Conservation (phyloP, 2,113 vertebrate species). For the Cheirogaleus medius region DNA sequence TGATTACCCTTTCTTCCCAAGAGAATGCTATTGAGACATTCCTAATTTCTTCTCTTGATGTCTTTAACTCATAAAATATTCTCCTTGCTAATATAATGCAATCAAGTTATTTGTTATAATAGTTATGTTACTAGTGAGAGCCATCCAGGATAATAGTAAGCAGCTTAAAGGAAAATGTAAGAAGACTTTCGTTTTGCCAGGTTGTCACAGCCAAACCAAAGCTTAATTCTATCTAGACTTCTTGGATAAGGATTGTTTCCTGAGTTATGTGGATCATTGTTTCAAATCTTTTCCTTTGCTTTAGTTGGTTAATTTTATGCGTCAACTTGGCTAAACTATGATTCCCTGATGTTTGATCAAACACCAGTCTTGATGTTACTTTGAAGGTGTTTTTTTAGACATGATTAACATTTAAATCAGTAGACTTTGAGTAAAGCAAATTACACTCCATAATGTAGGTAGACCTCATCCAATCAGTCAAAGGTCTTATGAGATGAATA, state of each 20-base stretch:
- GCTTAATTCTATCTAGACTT: background rate
- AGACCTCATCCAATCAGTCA: background rate
- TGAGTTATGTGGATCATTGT: background rate
- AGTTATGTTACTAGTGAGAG: background rate
- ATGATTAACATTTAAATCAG: background rate
- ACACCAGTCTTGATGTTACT: background rate
- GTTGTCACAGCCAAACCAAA: background rate
- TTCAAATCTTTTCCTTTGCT: background rate
- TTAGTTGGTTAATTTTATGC: background rate
- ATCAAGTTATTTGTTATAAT: background rate
- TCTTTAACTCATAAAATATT: background rate
- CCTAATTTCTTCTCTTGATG: background rate
- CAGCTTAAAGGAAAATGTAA: background rate
- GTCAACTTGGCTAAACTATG: background rate
- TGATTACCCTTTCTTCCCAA: background rate
- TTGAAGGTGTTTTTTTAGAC: background rate
- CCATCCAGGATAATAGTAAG: background rate
- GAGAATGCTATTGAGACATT: background rate
- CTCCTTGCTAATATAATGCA: background rate
- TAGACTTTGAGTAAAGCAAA: background rate
- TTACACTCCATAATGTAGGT: background rate
- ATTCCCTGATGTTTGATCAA: background rate
- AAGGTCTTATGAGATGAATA: background rate
- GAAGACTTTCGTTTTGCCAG: background rate
- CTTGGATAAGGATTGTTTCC: background rate